These are phyloP conservation scores for Ursus arctos DNA, from an alignment of 2,113 vertebrate species.

Conservation along the genomic window DNA sequence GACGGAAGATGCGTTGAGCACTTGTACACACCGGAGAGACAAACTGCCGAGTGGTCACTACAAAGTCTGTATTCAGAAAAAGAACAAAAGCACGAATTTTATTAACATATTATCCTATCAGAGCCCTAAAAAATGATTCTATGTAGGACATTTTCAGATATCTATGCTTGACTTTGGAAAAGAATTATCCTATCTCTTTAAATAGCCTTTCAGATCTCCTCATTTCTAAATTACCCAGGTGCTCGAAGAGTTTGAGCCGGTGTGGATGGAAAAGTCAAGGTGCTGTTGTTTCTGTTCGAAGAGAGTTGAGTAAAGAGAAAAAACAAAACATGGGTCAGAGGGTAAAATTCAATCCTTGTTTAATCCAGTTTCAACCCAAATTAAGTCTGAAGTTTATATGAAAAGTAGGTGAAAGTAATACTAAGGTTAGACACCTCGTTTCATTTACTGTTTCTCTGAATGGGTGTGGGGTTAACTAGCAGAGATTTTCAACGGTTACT, in stretches of 20 bases:
- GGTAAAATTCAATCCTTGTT: neutral
- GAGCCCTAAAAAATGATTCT: constrained; percentile 26
- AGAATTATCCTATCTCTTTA: neutral
- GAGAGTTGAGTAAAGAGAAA: neutral
- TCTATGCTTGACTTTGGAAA: neutral
- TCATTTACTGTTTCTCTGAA: neutral
- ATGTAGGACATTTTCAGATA: neutral
- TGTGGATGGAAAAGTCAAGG: neutral
- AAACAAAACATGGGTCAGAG: neutral
- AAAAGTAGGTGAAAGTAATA: neutral
- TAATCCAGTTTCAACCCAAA: neutral
- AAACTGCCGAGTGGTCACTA: neutral
- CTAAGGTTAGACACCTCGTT: neutral
- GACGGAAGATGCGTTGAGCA: neutral
- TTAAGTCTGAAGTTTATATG: neutral
- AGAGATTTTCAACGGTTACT: neutral
- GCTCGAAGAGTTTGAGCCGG: neutral
- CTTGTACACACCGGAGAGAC: neutral
- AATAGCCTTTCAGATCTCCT: neutral
- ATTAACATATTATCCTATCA: neutral
- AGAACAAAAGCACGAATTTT: neutral
- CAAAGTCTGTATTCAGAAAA: neutral
- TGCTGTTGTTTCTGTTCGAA: neutral
- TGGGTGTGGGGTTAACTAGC: neutral
- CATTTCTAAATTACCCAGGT: neutral